Percentiles rank a stretch among this genome's conserved stretches.
Evolutionary conservation across 2,797 vertebrate species (phyloP).

Genomic region (Antrozous pallidus): DNA sequence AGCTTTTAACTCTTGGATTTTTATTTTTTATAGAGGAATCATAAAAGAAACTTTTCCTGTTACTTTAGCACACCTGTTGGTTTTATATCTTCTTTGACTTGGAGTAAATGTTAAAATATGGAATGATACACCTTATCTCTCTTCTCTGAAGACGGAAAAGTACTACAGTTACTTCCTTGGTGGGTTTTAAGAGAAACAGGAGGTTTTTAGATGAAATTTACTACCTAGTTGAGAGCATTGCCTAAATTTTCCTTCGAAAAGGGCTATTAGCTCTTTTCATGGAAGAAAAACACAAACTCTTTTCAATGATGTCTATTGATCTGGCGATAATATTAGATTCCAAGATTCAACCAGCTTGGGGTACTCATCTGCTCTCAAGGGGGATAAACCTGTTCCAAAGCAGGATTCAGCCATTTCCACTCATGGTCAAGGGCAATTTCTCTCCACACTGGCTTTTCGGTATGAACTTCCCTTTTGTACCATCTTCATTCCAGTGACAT

Average conservation of each 20-base stretch:
- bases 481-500: slow-evolving; percentile 17
- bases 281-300: neutral
- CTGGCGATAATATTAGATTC: slow-evolving; percentile 4
- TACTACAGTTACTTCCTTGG: neutral
- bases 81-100: slow-evolving; percentile 30
- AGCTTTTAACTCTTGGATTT: neutral
- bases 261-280: neutral
- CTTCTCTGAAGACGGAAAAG: neutral
- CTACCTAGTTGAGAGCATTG: neutral
- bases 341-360: neutral
- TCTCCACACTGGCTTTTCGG: neutral
- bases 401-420: neutral
- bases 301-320: neutral
- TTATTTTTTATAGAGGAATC: neutral
- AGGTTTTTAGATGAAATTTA: slow-evolving; percentile 4
- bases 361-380: neutral
- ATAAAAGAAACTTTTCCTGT: slow-evolving; percentile 31
- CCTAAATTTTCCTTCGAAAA: slow-evolving; percentile 22
- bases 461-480: slow-evolving; percentile 16
- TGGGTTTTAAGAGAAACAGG: slow-evolving; percentile 6
- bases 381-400: neutral
- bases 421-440: neutral
- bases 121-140: neutral
- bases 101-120: neutral
- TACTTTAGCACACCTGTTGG: neutral